These are phyloP conservation scores for Blomia tropicalis DNA, from an alignment of 2,888 invertebrate species.

Conservation along the genomic window DNA sequence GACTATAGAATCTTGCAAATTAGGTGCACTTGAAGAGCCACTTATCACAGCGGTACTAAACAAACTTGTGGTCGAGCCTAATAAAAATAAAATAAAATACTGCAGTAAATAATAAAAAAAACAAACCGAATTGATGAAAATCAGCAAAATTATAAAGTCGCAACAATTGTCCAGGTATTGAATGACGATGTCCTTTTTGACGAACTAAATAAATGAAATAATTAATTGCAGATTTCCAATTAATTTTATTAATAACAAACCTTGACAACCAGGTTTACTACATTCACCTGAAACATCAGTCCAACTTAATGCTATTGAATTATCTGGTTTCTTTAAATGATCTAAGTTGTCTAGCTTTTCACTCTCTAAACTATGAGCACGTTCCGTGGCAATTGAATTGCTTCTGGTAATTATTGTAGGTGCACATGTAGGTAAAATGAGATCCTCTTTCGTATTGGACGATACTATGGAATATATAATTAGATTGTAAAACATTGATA, in stretches of 20 bases:
- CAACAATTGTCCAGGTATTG: slow-evolving; percentile 77
- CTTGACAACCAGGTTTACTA: slow-evolving; percentile 13
- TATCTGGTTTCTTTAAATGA: slow-evolving; percentile 21
- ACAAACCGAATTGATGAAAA: slow-evolving; percentile 28
- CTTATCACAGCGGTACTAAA: slow-evolving; percentile 93
- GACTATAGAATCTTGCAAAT: slow-evolving; percentile 42
- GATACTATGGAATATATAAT: not conserved
- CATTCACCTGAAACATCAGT: slow-evolving; percentile 29
- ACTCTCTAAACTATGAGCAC: slow-evolving; percentile 31
- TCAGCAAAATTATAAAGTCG: slow-evolving; percentile 32
- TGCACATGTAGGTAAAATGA: slow-evolving; percentile 1
- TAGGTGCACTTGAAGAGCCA: slow-evolving; percentile 79
- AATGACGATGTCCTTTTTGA: slow-evolving; percentile 74
- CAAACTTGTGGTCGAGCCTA: slow-evolving; percentile 56
- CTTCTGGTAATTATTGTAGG: slow-evolving; percentile 7
- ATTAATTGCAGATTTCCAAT: not conserved
- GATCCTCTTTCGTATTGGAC: not conserved
- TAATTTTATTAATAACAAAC: not conserved
- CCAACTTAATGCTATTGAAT: slow-evolving; percentile 30
- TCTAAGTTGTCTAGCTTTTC: slow-evolving; percentile 26
- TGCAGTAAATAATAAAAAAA: slow-evolving; percentile 17
- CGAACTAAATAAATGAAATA: slow-evolving; percentile 14
- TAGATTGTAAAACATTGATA: not conserved
- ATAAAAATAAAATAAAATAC: slow-evolving; percentile 1
- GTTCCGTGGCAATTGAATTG: slow-evolving; percentile 31